Evolutionary conservation across 2,797 vertebrate species (phyloP).

Genomic region (Centroberyx gerrardi): DNA sequence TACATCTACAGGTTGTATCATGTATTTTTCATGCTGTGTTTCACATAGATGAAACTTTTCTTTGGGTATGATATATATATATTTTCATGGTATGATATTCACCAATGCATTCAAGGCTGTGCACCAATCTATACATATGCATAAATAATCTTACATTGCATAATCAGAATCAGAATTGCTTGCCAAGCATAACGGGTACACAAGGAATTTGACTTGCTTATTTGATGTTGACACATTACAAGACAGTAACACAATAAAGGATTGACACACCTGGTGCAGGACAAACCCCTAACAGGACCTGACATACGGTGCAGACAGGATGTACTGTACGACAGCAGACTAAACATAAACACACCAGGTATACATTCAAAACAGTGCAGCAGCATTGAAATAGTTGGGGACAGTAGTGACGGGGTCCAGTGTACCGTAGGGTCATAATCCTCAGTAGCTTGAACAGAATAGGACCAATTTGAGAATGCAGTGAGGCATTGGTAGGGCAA

Average conservation of each 20-base stretch:
- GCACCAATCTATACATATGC: background rate
- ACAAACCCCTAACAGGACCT: background rate
- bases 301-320: background rate
- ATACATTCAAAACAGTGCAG: too few relatives aligned
- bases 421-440: background rate
- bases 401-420: too few relatives aligned
- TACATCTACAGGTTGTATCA: background rate
- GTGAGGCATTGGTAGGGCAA: conserved; percentile 7
- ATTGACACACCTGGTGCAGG: background rate
- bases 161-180: too few relatives aligned
- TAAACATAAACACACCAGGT: too few relatives aligned
- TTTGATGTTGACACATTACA: background rate
- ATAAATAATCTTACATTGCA: too few relatives aligned
- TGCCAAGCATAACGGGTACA: too few relatives aligned
- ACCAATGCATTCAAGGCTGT: background rate
- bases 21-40: background rate
- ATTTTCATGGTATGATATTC: background rate
- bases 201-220: too few relatives aligned
- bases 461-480: background rate
- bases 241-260: background rate
- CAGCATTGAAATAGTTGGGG: too few relatives aligned
- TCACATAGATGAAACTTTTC: background rate
- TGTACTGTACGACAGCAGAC: too few relatives aligned
- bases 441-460: background rate
- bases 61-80: too few relatives aligned